These are phyloP conservation scores for Zaprionus inermis DNA, from an alignment of 1,140 invertebrate species.

Conservation along the genomic window DNA sequence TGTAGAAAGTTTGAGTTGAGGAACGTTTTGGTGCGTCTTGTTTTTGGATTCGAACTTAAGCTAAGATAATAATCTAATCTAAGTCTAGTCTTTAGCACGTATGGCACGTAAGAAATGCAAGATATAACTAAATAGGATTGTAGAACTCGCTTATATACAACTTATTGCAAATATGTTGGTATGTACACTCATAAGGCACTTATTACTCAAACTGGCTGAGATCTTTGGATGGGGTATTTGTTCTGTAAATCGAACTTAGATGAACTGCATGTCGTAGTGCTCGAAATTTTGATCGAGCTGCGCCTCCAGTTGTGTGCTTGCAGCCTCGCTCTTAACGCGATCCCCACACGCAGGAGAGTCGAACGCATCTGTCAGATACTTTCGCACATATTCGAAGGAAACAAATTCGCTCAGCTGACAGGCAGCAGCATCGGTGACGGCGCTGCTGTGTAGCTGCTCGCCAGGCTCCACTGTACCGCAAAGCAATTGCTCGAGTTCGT, in stretches of 20 bases:
- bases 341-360: slow-evolving; percentile 20
- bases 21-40: slow-evolving; percentile 37
- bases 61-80: not conserved
- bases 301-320: slow-evolving; percentile 46
- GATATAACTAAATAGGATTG: not conserved
- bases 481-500: slow-evolving; percentile 75
- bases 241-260: slow-evolving; percentile 43
- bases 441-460: slow-evolving; percentile 1
- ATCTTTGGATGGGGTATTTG: slow-evolving; percentile 56
- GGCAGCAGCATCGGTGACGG: slow-evolving; percentile 27
- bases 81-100: not conserved
- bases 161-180: not conserved
- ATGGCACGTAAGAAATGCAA: not conserved
- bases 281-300: slow-evolving; percentile 74
- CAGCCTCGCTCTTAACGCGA: slow-evolving; percentile 34
- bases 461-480: slow-evolving; percentile 10
- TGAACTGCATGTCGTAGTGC: slow-evolving; percentile 74
- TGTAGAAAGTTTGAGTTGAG: slow-evolving; percentile 39
- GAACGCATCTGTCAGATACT: slow-evolving; percentile 73
- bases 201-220: slow-evolving; percentile 61
- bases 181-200: not conserved
- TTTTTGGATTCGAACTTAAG: slow-evolving; percentile 1
- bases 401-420: slow-evolving; percentile 74
- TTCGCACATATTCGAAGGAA: slow-evolving; percentile 83
- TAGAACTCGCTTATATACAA: slow-evolving; percentile 37